Base-by-base conservation (phyloP, 2,888 invertebrate species). In the Leucania comma region DNA sequence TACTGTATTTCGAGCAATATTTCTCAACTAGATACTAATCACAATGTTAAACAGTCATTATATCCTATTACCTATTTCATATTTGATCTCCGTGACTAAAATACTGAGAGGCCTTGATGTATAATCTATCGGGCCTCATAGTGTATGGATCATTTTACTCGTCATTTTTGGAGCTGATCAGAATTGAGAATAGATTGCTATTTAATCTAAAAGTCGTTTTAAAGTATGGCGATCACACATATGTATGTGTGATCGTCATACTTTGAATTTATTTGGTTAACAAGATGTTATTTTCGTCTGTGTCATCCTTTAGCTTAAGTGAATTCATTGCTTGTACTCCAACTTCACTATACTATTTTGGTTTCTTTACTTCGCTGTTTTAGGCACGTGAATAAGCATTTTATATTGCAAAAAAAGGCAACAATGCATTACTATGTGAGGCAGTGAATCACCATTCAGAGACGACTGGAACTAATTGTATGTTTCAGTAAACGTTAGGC, bases 391-490 rank as follows among this genome's bases (percentile, higher is more conserved):
- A 72, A 72, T 68, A 81, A 67, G 48, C 61, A 65, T 77, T 68
- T 48, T 29, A 42, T 51, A 14, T 62, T 50, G 48, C 35, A 61
- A 72, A 29, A 72, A 73, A 71, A 65, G 50, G 17, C 46, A 32
- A 75, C 65, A 65, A 68, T 64, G 63, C 78, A 29, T 38, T 38
- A 58, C 64, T 68, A 50, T 76, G 50, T 50, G 22, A 50, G 51
- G 17, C 54, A 77, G 68, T 79, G 79, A 79, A 59, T 79, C 81
- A 79, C 64, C 22, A 51, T 54, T 50, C 20, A 14, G 38, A 67
- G 66, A 67, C 35, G 71, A 24, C 53, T 68, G 53, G 35, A 58
- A 56, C 58, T 54, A 75, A 66, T 70, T 48, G 50, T 68, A 26
- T 76, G 59, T 72, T 63, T 63, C 24, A 57, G 61, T 72, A 61